Conservation (phyloP, 2,888 invertebrate species). For the Dascillus cervinus region DNA sequence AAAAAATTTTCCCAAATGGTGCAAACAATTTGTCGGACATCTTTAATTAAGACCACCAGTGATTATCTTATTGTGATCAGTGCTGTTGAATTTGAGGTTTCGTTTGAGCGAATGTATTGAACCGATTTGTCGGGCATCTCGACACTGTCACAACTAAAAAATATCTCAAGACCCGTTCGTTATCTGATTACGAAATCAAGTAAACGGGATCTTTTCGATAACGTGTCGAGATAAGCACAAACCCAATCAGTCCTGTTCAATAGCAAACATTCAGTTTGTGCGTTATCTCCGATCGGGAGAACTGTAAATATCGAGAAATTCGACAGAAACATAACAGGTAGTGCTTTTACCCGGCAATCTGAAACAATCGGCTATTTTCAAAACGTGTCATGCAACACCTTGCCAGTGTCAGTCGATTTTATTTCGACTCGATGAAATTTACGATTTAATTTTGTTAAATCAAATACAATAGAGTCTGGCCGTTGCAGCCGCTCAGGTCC, state of each 20-base stretch:
- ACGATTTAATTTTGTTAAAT: too few relatives aligned
- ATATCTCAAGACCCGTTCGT: constrained; percentile 3
- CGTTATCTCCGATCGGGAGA: constrained; percentile 11
- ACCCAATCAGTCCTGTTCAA: constrained; percentile 12
- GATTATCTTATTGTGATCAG: too few relatives aligned
- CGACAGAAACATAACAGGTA: constrained; percentile 15
- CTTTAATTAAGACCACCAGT: too few relatives aligned
- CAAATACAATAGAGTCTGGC: too few relatives aligned
- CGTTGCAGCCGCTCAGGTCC: too few relatives aligned
- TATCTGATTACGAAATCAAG: constrained; percentile 9
- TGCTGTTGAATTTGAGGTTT: too few relatives aligned
- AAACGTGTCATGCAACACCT: constrained; percentile 18
- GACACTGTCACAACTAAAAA: neutral
- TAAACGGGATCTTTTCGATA: constrained; percentile 6
- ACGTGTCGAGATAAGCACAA: constrained; percentile 1
- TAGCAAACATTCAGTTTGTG: too few relatives aligned
- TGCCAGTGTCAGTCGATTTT: constrained; percentile 10
- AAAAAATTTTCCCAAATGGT: too few relatives aligned
- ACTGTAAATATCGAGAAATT: constrained; percentile 10
- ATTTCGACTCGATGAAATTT: too few relatives aligned
- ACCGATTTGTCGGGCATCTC: neutral
- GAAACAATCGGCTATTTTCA: constrained; percentile 16
- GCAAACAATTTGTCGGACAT: too few relatives aligned
- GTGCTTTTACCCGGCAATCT: constrained; percentile 13
- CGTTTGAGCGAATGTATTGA: too few relatives aligned